These are phyloP conservation scores for Choristoneura rosaceana DNA, from an alignment of 2,888 invertebrate species.

Conservation along the genomic window DNA sequence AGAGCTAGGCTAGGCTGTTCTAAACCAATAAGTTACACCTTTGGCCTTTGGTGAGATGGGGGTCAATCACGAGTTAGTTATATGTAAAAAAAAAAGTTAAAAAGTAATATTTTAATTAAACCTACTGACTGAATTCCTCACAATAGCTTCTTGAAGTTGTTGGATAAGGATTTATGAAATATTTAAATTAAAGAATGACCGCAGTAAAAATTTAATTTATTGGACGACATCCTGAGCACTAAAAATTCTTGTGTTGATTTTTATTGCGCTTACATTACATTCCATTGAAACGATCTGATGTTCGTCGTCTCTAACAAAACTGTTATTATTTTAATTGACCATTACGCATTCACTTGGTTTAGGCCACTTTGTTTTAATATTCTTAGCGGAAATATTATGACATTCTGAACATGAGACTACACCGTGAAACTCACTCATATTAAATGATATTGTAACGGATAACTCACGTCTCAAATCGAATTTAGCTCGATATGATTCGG, in stretches of 20 bases:
- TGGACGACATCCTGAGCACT: slow-evolving; percentile 18
- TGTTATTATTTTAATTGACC: not conserved
- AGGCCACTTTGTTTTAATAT: not conserved
- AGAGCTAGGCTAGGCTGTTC: no score
- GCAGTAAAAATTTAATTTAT: slow-evolving; percentile 21
- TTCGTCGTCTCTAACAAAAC: slow-evolving; percentile 1
- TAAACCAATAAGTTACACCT: no score
- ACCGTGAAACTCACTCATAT: no score
- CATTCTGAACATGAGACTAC: no score
- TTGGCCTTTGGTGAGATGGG: no score
- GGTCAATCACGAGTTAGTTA: no score
- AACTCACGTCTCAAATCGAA: no score
- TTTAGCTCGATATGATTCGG: no score
- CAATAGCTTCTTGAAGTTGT: not conserved
- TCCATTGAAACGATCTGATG: not conserved
- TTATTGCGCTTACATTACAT: slow-evolving; percentile 28
- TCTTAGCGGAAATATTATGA: not conserved
- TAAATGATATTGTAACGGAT: no score
- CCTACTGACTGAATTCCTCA: not conserved
- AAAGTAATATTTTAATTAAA: no score
- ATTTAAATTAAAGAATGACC: slow-evolving; percentile 10
- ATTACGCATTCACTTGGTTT: not conserved
- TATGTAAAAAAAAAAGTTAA: no score
- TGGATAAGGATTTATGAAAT: not conserved
- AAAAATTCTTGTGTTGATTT: slow-evolving; percentile 23